Conservation (phyloP, 1,140 invertebrate genomes). For the Geopemphigus sp. region DNA sequence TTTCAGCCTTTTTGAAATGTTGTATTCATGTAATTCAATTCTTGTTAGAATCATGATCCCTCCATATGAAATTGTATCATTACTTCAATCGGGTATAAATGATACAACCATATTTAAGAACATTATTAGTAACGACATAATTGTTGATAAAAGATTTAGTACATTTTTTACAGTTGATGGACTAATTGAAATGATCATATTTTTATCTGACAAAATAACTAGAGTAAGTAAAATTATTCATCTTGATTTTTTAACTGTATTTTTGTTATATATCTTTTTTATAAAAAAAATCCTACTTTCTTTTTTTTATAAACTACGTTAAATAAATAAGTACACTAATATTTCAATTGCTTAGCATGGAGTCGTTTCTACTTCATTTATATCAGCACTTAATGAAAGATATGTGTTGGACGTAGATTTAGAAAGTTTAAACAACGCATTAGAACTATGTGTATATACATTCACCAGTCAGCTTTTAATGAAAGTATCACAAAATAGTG, state of each 20-base stretch:
- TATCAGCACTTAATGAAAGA: conserved; percentile 38
- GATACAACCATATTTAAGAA: conserved; percentile 19
- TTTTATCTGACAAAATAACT: conserved; percentile 37
- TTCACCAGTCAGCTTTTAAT: conserved; percentile 44
- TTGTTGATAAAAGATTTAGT: conserved; percentile 33
- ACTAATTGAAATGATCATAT: conserved; percentile 35
- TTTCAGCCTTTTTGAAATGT: conserved; percentile 41
- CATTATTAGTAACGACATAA: conserved; percentile 29
- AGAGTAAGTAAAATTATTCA: conserved; percentile 14
- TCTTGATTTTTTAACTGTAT: neutral
- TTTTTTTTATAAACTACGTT: neutral
- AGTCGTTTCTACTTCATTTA: conserved; percentile 18
- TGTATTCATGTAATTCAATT: conserved; percentile 40
- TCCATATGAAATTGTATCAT: conserved; percentile 43
- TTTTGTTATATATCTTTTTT: neutral
- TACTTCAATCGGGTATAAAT: conserved; percentile 34
- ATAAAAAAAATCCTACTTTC: too few species aligned
- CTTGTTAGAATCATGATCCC: conserved; percentile 31
- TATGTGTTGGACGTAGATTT: conserved; percentile 35
- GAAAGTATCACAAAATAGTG: conserved; percentile 43
- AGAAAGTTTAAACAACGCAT: conserved; percentile 23
- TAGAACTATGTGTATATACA: conserved; percentile 37
- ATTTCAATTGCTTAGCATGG: conserved; percentile 30
- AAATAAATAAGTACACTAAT: neutral
- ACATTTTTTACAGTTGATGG: conserved; percentile 30